A percentile compares a stretch with the other conserved stretches of the same genome.
Conservation (phyloP, 1,140 invertebrate species). For the Drosophila biarmipes region DNA sequence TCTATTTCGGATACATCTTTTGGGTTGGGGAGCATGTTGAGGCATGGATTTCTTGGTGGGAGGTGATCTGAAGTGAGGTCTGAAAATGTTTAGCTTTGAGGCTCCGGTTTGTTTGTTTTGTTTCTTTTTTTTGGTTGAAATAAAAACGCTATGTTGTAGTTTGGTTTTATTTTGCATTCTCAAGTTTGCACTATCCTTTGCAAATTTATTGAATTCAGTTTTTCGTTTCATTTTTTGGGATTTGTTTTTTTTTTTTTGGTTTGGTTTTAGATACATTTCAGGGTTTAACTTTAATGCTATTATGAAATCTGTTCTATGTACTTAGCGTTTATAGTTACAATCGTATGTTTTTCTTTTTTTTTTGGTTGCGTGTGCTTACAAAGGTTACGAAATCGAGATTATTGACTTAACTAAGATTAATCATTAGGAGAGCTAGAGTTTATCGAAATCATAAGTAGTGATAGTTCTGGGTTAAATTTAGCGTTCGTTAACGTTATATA, state of each 20-base stretch:
- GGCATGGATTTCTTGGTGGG: constrained; percentile 30
- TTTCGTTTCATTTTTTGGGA: constrained; percentile 25
- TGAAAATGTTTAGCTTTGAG: constrained; percentile 22
- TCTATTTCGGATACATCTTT: constrained; percentile 14
- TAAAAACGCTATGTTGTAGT: constrained; percentile 77
- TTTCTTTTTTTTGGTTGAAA: constrained; percentile 52
- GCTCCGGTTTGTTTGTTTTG: constrained; percentile 18
- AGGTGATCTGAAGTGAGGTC: constrained; percentile 31
- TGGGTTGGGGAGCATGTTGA: constrained; percentile 4
- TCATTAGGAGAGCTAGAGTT: constrained; percentile 54
- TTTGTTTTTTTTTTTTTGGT: constrained; percentile 24
- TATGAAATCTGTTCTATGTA: constrained; percentile 48
- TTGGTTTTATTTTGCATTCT: constrained; percentile 72
- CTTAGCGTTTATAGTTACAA: constrained; percentile 66
- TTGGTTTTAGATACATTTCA: constrained; percentile 56
- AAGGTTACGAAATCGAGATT: constrained; percentile 50
- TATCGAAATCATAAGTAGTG: constrained; percentile 52
- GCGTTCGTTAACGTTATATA: constrained; percentile 20
- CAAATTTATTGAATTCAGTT: constrained; percentile 70
- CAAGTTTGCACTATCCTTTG: constrained; percentile 63
- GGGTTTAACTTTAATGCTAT: constrained; percentile 47
- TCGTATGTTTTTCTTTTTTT: constrained; percentile 21
- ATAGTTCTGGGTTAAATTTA: constrained; percentile 26
- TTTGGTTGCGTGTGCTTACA: constrained; percentile 66
- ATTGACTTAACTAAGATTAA: constrained; percentile 66